Base-by-base conservation (phyloP, 2,888 invertebrate genomes). In the Poecilobothrus nobilitatus region DNA sequence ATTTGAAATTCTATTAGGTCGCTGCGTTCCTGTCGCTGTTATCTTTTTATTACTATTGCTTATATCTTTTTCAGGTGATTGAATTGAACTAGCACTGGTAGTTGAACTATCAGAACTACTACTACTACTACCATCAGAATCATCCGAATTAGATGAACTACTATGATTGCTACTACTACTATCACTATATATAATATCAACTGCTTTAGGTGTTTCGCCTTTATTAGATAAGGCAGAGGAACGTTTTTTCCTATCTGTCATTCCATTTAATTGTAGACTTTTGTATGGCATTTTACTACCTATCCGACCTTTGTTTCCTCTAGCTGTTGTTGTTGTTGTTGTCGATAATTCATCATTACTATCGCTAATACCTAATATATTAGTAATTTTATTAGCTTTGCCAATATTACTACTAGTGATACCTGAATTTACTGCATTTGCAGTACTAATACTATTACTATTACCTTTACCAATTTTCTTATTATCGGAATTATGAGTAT, bases 241-340 rank as follows among this genome's bases (percentile, higher is more conserved):
- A 53, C 53, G 53, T 53, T 53, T 53, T n/a, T 53, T 72, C 66
- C 73, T 69, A 68, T 73, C 71, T 68, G 80, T 77, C 71, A 78
- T 78, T 73, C 81, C 81, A 70, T 81, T 81, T 67, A 74, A 71
- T 69, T 80, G 81, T 53, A 81, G 76, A 73, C 78, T 80, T 72
- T 80, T 81, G 71, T 76, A 80, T 69, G 76, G 74, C n/a, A 65
- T 53, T 64, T 67, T 68, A 27, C 27, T 27, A 69, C 67, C 69
- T 41, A 63, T 67, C 15, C 65, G 65, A 18, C 69, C 67, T 27
- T 71, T 71, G 61, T 64, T 72, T 63, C 70, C 71, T n/a, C 71
- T 68, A 53, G 37, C 65, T 18, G 68, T 67, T 20, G 72, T 34
- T 27, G 27, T 5, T 27, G 27, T 2, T 65, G 66, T 22, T 33